phyloP scores from a whole-genome alignment of 1,140 invertebrate species.

The Phortica variegata region DNA sequence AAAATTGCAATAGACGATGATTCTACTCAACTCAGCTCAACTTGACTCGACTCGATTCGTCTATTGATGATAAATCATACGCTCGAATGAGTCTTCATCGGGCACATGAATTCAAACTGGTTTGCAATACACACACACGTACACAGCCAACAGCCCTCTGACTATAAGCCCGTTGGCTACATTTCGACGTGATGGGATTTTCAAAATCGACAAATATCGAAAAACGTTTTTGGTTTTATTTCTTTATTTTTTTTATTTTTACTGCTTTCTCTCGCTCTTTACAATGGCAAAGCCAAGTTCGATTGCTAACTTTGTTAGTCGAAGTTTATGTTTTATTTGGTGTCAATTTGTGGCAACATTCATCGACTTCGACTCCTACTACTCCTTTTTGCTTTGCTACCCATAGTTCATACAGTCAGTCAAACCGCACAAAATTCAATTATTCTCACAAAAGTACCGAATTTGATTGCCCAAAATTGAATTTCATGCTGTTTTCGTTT shows the following conservation, averaged over 20 bases:
- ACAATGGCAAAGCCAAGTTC: conserved; percentile 29
- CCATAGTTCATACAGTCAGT: conserved; percentile 33
- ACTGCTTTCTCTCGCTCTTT: too few species aligned
- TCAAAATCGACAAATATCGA: conserved; percentile 32
- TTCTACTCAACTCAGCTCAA: too few species aligned
- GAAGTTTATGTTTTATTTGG: conserved; percentile 38
- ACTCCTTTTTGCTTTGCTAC: too few species aligned
- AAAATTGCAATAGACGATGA: conserved; percentile 37
- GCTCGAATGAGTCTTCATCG: conserved; percentile 34
- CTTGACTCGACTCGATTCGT: too few species aligned
- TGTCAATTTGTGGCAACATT: conserved; percentile 35
- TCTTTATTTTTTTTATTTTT: too few species aligned
- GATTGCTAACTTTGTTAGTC: conserved; percentile 36
- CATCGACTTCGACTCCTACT: too few species aligned
- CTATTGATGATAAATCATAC: conserved; percentile 38
- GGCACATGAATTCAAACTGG: conserved; percentile 34
- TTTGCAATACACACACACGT: conserved; percentile 13
- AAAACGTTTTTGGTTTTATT: conserved; percentile 37
- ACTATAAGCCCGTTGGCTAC: too few species aligned
- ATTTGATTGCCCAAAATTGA: conserved; percentile 34
- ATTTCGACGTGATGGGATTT: conserved; percentile 38
- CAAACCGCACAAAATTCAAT: conserved; percentile 30
- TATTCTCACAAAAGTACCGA: conserved; percentile 27
- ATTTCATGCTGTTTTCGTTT: too few species aligned
- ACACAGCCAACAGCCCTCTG: conserved; percentile 9